Percentiles rank a stretch among this genome's conserved stretches.
These are phyloP conservation scores for Cotesia typhae DNA, from an alignment of 1,140 invertebrate genomes.

Conservation along the genomic window DNA sequence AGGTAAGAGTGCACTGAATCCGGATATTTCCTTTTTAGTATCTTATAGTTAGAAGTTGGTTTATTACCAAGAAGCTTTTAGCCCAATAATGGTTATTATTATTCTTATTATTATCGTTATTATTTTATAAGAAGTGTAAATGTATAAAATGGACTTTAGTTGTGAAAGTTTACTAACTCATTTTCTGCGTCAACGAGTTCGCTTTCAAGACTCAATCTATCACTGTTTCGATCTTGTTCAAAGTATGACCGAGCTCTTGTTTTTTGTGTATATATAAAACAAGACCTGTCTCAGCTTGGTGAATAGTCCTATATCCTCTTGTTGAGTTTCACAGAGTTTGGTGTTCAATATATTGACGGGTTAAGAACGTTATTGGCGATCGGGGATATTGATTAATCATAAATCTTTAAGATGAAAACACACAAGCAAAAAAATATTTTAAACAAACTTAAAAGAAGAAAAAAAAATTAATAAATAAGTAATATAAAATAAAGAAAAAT, in stretches of 20 bases:
- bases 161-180: too few relatives aligned
- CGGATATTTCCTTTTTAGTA: too few relatives aligned
- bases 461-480: neutral
- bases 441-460: too few relatives aligned
- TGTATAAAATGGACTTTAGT: too few relatives aligned
- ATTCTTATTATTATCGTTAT: too few relatives aligned
- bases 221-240: slow-evolving; percentile 12
- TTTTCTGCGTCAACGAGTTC: too few relatives aligned
- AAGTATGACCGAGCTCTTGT: slow-evolving; percentile 8
- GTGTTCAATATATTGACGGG: neutral
- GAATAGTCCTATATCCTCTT: neutral
- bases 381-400: slow-evolving; percentile 29
- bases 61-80: too few relatives aligned
- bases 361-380: neutral
- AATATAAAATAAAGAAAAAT: neutral
- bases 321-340: neutral
- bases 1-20: too few relatives aligned
- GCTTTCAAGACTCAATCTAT: slow-evolving; percentile 10
- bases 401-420: slow-evolving; percentile 3
- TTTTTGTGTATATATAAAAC: slow-evolving; percentile 1
- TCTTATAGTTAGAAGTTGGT: too few relatives aligned
- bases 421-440: neutral
- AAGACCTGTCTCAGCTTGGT: neutral
- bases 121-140: too few relatives aligned
- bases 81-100: too few relatives aligned